These are phyloP conservation scores for Lathronympha strigana DNA, from an alignment of 2,888 invertebrate species.

Conservation along the genomic window DNA sequence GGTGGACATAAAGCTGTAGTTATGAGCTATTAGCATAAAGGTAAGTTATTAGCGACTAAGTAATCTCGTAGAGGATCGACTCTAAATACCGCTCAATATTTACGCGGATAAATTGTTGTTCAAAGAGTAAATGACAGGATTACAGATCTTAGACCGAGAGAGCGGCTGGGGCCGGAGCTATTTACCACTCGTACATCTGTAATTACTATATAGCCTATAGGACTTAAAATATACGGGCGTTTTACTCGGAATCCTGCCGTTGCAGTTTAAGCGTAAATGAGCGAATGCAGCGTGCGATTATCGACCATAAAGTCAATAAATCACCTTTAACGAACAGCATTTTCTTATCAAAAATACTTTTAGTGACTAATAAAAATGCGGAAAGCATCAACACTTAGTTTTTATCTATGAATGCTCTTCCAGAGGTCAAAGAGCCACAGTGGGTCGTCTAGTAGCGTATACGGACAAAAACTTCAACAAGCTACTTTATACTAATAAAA, in stretches of 20 bases:
- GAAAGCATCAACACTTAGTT: constrained; percentile 20
- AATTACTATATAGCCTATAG: constrained; percentile 75
- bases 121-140: constrained; percentile 72
- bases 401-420: constrained; percentile 27
- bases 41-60: constrained; percentile 58
- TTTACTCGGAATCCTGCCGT: constrained; percentile 65
- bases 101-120: constrained; percentile 67
- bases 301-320: constrained; percentile 63
- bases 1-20: constrained; percentile 45
- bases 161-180: constrained; percentile 65
- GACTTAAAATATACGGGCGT: constrained; percentile 72
- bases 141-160: constrained; percentile 61
- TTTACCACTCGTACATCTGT: constrained; percentile 78
- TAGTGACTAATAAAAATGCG: constrained; percentile 15
- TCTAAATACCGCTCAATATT: constrained; percentile 61
- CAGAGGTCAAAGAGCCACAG: constrained; percentile 56
- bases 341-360: constrained; percentile 45
- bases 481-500: constrained; percentile 78
- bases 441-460: constrained; percentile 51
- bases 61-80: constrained; percentile 64
- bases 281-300: constrained; percentile 56
- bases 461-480: constrained; percentile 63
- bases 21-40: constrained; percentile 64
- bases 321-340: constrained; percentile 38
- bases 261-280: constrained; percentile 57